Percentiles rank a stretch among this genome's conserved stretches.
Conservation (phyloP, 1,140 invertebrate species). For the Lycorma delicatula region DNA sequence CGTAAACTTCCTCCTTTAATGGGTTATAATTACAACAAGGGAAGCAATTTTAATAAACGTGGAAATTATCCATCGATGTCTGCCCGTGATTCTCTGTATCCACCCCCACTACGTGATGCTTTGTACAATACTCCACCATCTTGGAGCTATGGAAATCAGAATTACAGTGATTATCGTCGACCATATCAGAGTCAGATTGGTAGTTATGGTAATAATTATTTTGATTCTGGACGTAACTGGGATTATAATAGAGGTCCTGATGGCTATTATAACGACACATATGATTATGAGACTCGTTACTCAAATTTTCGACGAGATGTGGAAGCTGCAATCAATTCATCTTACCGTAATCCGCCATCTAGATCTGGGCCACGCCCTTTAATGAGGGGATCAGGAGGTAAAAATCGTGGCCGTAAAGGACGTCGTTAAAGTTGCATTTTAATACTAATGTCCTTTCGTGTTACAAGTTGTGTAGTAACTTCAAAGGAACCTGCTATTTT, state of each 20-base stretch:
- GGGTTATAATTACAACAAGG: neutral
- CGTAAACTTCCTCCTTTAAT: neutral
- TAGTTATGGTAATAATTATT: neutral
- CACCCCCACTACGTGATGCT: conserved; percentile 3
- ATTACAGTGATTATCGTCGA: neutral
- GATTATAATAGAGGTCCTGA: neutral
- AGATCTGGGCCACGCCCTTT: no score
- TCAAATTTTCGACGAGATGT: conserved; percentile 23
- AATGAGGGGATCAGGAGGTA: no score
- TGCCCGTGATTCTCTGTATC: conserved; percentile 9
- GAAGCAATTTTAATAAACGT: neutral
- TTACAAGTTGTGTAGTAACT: no score
- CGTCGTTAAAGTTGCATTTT: no score
- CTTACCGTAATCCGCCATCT: no score
- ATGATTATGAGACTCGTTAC: conserved; percentile 15
- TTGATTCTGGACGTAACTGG: neutral
- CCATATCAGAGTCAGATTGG: neutral
- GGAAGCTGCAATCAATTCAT: conserved; percentile 21
- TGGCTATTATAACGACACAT: neutral
- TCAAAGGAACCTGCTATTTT: no score
- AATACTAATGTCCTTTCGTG: no score
- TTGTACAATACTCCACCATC: neutral
- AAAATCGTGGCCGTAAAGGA: no score
- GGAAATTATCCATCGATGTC: neutral
- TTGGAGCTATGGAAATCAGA: neutral